Base-by-base conservation (phyloP, 2,113 vertebrate species). In the Neotragus moschatus region DNA sequence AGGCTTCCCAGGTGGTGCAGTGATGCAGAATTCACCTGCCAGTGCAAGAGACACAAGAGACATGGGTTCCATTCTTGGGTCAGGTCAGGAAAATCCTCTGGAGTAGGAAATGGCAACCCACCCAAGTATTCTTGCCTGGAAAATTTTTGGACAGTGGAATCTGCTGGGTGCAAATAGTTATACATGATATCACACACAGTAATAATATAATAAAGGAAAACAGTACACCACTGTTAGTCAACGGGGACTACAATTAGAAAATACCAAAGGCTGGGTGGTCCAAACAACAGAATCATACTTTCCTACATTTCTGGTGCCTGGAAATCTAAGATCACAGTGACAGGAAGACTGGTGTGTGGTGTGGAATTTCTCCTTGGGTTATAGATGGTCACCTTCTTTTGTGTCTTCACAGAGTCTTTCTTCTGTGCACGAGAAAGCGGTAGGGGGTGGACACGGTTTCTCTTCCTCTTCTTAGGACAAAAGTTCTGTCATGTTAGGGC, bases 231-330 rank as follows among this genome's bases (percentile, higher is more conserved):
- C 2, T 89, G 1, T 70, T n/a, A n/a, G 26, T 85, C 36, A 82
- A 2, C 1, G 2, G 19, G 23, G 16, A 5, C 33, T 55, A 3
- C 5, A 1, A 9, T 49, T 16, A 75, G 21, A 58, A 23, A 61
- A 33, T 25, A 36, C 3, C 30, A 80, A 19, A 28, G 49, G 4
- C 23, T n/a, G 15, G 63, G 21, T 86, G 23, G 15, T n/a, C 60
- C 45, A 9, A 82, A 51, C 2, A 12, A 26, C 9, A 61, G 2
- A 43, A 73, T 47, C 70, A 39, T 47, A 61, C 39, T 55, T 91
- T 49, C 56, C 88, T 8, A 16, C 0, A 6, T 8, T 95, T 80
- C 36, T 92, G 55, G 28, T 85, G 3, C 21, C 28, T 94, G 47
- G 28, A 75, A 17, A 9, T 60, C 53, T 79, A 91, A 84, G 81